Base-by-base conservation (phyloP, 2,888 invertebrate species). In the Heliconius charithonia region DNA sequence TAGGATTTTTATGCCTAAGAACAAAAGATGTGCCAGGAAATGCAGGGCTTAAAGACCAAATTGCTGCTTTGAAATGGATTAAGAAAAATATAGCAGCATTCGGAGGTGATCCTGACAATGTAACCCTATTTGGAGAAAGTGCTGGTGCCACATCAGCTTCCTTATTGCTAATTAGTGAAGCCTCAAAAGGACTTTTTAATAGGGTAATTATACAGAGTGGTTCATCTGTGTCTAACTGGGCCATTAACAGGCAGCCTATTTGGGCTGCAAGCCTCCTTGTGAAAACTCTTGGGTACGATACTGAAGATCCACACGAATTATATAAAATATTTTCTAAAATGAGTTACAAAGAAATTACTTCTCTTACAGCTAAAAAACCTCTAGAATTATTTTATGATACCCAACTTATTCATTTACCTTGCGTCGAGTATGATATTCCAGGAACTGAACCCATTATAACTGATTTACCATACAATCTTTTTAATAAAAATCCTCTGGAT, bases 81-180 rank as follows among this genome's bases (percentile, higher is more conserved):
- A 90, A 92, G 83, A 90, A 89, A 80, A 95, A 94, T 82, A 93
- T 95, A 27, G 92, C 88, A 29, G 89, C 91, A 0, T 94, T 95
- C 79, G 93, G 94, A 13, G 94, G 94, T 13, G 93, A 95, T 81
- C 91, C 92, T 12, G 89, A 94, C 59, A 92, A 93, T 84, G 82
- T 95, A 3, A 94, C 94, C 0, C n/a, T 93, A 7, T 94, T 94
- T 82, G 94, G 94, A 9, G 92, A 93, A 85, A 94, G 94, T 76
- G 94, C 94, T 73, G 94, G 94, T 32, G 93, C 87, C 1, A 87
- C 90, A 0, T 93, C 93, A 0, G 82, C 85, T 2, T 90, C 94
- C 0, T 77, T 93, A 29, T 82, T 94, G 19, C 51, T 92, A 77
- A 89, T 90, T 12, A 93, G 91, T 83, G 83, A 91, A 45, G 83